Conservation (phyloP, 2,113 vertebrate genomes). For the Anolis sagrei region DNA sequence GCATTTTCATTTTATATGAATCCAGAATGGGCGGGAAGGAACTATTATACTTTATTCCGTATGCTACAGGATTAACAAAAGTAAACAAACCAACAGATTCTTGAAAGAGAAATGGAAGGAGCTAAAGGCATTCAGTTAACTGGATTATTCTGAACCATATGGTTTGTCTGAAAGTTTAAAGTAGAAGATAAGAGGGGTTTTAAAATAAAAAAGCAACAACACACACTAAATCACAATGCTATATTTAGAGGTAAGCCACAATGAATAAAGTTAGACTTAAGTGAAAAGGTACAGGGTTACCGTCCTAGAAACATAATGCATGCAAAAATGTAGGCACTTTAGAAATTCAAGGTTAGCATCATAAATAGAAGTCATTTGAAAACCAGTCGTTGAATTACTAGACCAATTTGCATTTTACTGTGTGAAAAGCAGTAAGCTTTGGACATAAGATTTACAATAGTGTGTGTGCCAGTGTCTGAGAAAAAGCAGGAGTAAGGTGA, state of each 20-base stretch:
- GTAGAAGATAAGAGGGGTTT: neutral
- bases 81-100: neutral
- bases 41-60: neutral
- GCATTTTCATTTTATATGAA: neutral
- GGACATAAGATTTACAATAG: constrained; percentile 51
- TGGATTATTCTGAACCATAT: neutral
- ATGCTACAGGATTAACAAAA: neutral
- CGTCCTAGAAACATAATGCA: neutral
- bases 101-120: neutral
- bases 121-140: neutral
- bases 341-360: constrained; percentile 45
- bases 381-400: constrained; percentile 31
- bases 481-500: constrained; percentile 49
- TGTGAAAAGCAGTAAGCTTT: constrained; percentile 46
- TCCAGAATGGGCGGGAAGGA: neutral
- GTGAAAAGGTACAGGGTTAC: neutral
- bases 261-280: neutral
- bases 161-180: neutral
- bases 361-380: constrained; percentile 40
- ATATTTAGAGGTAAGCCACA: neutral
- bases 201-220: neutral
- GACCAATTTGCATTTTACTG: constrained; percentile 41
- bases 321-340: constrained; percentile 34
- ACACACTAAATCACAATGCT: neutral
- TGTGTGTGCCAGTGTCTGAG: constrained; percentile 12